Base-by-base conservation (phyloP, 2,888 invertebrate species). In the Teleiodes luculella region DNA sequence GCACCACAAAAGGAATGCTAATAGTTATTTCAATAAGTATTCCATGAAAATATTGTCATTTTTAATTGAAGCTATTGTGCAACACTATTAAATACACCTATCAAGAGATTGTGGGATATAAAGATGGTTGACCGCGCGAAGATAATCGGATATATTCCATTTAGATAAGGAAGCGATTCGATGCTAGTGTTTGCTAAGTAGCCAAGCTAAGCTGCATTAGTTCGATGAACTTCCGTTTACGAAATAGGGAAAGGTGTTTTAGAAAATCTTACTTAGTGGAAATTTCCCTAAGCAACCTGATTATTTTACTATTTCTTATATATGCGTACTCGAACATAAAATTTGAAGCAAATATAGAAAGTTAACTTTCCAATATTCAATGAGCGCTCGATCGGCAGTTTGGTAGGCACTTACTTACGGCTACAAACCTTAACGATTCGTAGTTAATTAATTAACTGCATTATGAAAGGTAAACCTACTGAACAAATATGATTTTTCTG, bases 141-240 rank as follows among this genome's bases (percentile, higher is more conserved):
- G 83, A 83, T 83, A 84, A 80, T 68, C 65, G 66, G 56, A 59
- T 67, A 61, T 67, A 70, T 70, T 74, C 64, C 73, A 76, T 74
- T 66, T 58, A 63, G 84, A 85, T 86, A 85, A 81, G 74, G 62
- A 67, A 76, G 72, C 74, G 68, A 73, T 76, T 69, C 59, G 60
- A 60, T 65, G 61, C 61, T 46, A 54, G 53, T 62, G 50, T 55
- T 63, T 58, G 60, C 54, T 58, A 70, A 68, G 57, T 70, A 69
- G 58, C 68, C 60, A 63, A 67, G 58, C 68, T 60, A 63, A 67
- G 62, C 62, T 64, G 62, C 49, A 62, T 65, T 66, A 78, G 87
- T 86, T 86, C 86, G 76, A 78, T 83, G 87, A 87, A 86, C 87
- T 84, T 83, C 75, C 74, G 80, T 78, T 82, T 70, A 74, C 70